Percentiles rank a stretch among this genome's conserved stretches.
Conservation (phyloP, 2,797 vertebrate genomes). For the Vespertilio murinus region DNA sequence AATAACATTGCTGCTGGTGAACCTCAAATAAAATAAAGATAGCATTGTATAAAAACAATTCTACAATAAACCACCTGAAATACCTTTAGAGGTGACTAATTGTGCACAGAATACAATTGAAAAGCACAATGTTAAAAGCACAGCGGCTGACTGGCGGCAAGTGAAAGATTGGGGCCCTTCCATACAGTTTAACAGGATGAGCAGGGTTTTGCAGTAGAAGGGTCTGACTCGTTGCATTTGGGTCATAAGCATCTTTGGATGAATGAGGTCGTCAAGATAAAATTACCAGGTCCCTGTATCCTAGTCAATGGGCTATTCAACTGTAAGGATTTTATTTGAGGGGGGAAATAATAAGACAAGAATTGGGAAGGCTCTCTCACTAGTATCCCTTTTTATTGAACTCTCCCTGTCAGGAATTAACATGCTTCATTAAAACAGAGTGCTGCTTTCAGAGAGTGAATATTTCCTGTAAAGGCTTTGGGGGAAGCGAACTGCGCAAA, state of each 20-base stretch:
- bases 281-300: not conserved
- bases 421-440: not conserved
- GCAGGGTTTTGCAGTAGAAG: not conserved
- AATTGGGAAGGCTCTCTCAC: not conserved
- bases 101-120: not conserved
- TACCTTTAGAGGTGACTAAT: not conserved
- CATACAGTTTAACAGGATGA: not conserved
- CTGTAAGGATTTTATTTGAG: not conserved
- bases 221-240: not conserved
- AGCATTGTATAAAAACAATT: conserved; percentile 15
- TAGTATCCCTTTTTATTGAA: not conserved
- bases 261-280: conserved; percentile 7
- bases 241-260: not conserved
- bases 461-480: not conserved
- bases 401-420: not conserved
- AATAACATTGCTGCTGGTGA: not conserved
- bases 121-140: conserved; percentile 28
- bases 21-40: not conserved
- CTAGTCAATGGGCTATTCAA: conserved; percentile 24
- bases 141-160: not conserved
- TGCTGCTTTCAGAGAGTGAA: conserved; percentile 24
- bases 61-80: not conserved
- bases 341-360: not conserved
- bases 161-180: not conserved
- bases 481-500: not conserved